A percentile compares a stretch with the other conserved stretches of the same genome.
These are phyloP conservation scores for Theristicus caerulescens DNA, from an alignment of 2,113 vertebrate genomes.

Conservation along the genomic window DNA sequence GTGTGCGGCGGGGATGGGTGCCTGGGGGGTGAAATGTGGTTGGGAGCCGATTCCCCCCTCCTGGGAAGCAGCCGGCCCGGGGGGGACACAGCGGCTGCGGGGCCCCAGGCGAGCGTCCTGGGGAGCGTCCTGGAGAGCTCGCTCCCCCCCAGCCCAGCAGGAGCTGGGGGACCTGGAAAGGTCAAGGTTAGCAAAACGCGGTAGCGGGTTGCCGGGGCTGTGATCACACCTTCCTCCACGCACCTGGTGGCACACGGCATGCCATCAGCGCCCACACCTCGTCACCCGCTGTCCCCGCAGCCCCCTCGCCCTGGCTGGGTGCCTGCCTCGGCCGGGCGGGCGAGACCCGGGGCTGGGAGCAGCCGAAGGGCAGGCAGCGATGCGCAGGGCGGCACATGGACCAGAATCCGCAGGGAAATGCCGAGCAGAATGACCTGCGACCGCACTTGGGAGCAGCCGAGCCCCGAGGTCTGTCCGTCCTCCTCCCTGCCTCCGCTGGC, in stretches of 20 bases:
- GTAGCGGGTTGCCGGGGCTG: neutral
- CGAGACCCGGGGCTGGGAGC: neutral
- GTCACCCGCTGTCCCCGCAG: neutral
- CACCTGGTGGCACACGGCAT: neutral
- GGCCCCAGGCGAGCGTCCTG: neutral
- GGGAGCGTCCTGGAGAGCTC: no score
- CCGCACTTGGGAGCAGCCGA: accelerated
- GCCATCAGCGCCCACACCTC: neutral
- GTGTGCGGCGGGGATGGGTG: neutral
- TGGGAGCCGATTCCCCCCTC: neutral
- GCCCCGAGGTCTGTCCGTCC: neutral
- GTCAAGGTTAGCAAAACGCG: neutral
- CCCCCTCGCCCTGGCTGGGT: neutral
- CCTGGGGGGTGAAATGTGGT: neutral
- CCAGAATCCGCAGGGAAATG: accelerated
- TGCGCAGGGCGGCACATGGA: accelerated
- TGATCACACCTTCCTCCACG: neutral
- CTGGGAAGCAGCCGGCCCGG: neutral
- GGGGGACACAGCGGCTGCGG: no score
- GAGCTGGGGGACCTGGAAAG: neutral
- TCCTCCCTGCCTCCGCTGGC: accelerated
- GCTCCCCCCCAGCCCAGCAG: no score
- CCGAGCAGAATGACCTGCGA: neutral
- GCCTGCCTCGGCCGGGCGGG: neutral
- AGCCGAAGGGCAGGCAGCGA: neutral